Evolutionary conservation across 2,113 vertebrate species (phyloP).

Genomic region (Nannobrachium achirus): DNA sequence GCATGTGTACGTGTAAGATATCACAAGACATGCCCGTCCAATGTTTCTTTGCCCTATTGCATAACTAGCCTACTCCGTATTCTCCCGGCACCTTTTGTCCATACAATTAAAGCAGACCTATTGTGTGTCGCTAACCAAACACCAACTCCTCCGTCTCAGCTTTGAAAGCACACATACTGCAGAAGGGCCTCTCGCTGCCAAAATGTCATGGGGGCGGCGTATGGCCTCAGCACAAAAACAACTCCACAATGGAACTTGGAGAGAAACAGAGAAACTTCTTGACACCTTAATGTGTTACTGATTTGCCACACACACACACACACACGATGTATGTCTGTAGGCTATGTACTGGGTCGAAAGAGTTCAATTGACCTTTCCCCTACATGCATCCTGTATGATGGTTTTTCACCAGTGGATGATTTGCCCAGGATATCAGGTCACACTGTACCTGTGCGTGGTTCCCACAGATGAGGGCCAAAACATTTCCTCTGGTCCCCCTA

Average conservation of each 20-base stretch:
- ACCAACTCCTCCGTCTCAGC: not conserved
- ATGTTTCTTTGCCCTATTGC: constrained; percentile 38
- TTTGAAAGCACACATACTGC: constrained; percentile 31
- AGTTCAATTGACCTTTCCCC: constrained; percentile 53
- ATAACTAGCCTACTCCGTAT: constrained; percentile 15
- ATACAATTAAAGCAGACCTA: not conserved
- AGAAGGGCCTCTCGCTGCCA: constrained; percentile 7
- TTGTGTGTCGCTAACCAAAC: constrained; percentile 45
- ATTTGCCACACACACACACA: constrained; percentile 1
- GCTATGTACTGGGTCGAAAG: constrained; percentile 25
- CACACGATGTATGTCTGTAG: not conserved
- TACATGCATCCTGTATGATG: constrained; percentile 64
- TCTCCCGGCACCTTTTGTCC: constrained; percentile 19
- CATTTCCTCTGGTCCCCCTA: constrained; percentile 48
- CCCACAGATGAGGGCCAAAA: constrained; percentile 41
- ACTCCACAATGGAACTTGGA: constrained; percentile 44
- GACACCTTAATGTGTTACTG: constrained; percentile 36
- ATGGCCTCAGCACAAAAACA: constrained; percentile 34
- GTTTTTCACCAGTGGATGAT: constrained; percentile 43
- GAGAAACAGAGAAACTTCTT: constrained; percentile 18
- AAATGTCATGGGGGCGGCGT: constrained; percentile 30
- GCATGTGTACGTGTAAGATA: not conserved
- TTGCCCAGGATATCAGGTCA: constrained; percentile 59
- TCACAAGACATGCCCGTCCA: not conserved
- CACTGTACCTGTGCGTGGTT: constrained; percentile 29